A percentile compares a stretch with the other conserved stretches of the same genome.
phyloP scores from a whole-genome alignment of 1,140 invertebrate genomes.

The Holotrichia oblita region DNA sequence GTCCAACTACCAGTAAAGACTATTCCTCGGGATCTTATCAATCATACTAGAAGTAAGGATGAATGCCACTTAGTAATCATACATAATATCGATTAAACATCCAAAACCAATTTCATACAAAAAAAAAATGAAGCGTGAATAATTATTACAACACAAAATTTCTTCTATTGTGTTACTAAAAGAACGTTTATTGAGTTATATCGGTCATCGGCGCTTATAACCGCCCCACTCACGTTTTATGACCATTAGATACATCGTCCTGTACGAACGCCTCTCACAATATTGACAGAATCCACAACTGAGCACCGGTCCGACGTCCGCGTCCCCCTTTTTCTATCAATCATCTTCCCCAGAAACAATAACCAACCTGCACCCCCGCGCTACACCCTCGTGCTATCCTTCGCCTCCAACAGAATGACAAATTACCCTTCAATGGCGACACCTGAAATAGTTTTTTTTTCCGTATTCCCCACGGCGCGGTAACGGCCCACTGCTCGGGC shows the following conservation, averaged over 20 bases:
- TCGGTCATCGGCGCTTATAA: not conserved
- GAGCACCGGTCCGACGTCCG: not conserved
- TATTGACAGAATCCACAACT: constrained; percentile 13
- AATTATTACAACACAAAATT: not conserved
- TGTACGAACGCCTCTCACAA: not conserved
- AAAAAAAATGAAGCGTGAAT: too few relatives aligned
- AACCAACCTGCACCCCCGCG: not conserved
- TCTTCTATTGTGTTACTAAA: not conserved
- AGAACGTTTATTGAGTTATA: not conserved
- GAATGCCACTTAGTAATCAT: too few relatives aligned
- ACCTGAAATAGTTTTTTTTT: constrained; percentile 12
- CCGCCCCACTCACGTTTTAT: constrained; percentile 1
- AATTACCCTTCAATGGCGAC: constrained; percentile 15
- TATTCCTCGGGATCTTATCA: too few relatives aligned
- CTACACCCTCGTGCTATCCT: not conserved
- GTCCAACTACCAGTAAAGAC: too few relatives aligned
- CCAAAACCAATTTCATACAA: too few relatives aligned
- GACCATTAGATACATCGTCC: not conserved
- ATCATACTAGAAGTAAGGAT: too few relatives aligned
- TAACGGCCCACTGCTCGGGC: not conserved
- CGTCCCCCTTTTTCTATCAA: constrained; percentile 7
- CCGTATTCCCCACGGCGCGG: not conserved
- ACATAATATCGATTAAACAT: too few relatives aligned
- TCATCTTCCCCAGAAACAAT: constrained; percentile 2
- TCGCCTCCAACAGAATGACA: constrained; percentile 1